Evolutionary conservation across 2,888 invertebrate genomes (phyloP).

Genomic region (Agrochola lota): DNA sequence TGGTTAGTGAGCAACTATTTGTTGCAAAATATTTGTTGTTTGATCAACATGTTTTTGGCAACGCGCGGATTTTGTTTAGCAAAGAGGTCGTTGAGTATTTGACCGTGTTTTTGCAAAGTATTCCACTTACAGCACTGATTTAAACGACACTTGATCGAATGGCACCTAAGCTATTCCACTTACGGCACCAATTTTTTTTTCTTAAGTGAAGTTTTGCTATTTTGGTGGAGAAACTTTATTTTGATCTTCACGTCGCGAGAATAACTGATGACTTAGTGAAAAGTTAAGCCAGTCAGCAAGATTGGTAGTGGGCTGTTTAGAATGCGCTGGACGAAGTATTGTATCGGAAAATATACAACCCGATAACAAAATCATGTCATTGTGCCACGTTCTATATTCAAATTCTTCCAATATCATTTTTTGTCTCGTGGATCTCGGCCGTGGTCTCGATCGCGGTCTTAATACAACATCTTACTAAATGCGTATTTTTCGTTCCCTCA

Average conservation of each 20-base stretch:
- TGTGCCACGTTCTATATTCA: conserved; percentile 16
- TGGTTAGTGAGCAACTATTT: background rate
- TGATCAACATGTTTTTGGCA: background rate
- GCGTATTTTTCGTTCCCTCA: conserved; percentile 19
- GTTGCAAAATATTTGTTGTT: background rate
- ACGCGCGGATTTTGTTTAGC: background rate
- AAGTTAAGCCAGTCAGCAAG: background rate
- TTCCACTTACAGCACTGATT: background rate
- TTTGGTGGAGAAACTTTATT: background rate
- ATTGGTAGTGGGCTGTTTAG: background rate
- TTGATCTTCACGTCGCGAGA: background rate
- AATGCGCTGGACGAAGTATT: background rate
- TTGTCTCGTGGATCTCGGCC: too few species aligned
- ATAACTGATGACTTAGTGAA: background rate
- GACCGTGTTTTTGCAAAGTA: background rate
- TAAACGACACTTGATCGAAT: background rate
- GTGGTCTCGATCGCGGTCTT: background rate
- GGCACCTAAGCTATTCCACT: background rate
- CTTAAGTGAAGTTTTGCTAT: background rate
- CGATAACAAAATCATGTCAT: background rate
- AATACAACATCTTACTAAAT: conserved; percentile 14
- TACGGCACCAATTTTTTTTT: background rate
- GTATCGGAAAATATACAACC: background rate
- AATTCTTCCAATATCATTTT: conserved; percentile 27
- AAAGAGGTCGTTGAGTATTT: background rate